A percentile compares a stretch with the other conserved stretches of the same genome.
phyloP scores from a whole-genome alignment of 2,113 vertebrate species.

The Hassar affinis region DNA sequence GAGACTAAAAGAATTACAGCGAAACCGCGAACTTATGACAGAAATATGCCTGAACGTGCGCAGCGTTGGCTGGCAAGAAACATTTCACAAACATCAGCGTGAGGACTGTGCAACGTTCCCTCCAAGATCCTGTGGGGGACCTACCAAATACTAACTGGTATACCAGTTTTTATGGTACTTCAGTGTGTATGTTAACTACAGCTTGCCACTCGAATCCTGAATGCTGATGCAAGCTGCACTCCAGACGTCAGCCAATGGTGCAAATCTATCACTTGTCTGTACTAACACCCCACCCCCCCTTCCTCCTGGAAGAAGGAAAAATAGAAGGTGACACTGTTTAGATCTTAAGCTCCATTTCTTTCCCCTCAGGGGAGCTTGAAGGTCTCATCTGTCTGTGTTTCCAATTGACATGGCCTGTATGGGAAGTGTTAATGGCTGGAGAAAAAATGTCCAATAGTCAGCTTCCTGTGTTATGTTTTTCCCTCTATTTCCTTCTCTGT shows the following conservation, averaged over 20 bases:
- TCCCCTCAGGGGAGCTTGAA: background rate
- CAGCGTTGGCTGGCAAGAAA: no score
- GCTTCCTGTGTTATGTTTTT: background rate
- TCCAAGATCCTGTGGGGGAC: no score
- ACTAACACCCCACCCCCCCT: no score
- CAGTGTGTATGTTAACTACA: background rate
- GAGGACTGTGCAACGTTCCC: no score
- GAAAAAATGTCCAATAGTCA: background rate
- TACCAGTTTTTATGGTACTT: no score
- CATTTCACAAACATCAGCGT: no score
- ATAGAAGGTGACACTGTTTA: background rate
- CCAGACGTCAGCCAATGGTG: background rate
- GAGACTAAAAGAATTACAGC: no score
- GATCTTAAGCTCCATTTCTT: background rate
- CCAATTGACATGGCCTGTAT: background rate
- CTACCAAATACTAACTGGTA: no score
- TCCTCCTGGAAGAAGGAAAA: background rate
- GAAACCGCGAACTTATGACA: no score
- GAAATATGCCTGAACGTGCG: no score
- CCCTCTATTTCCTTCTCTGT: no score
- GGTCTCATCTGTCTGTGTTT: background rate
- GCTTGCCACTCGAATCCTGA: background rate
- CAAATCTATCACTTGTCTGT: background rate
- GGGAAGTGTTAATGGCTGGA: background rate
- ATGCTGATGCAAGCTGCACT: background rate